Evolutionary conservation across 2,797 vertebrate genomes (phyloP), one percentile per base, ranked within the genome.

Genomic region (Sphaeramia orbicularis): DNA sequence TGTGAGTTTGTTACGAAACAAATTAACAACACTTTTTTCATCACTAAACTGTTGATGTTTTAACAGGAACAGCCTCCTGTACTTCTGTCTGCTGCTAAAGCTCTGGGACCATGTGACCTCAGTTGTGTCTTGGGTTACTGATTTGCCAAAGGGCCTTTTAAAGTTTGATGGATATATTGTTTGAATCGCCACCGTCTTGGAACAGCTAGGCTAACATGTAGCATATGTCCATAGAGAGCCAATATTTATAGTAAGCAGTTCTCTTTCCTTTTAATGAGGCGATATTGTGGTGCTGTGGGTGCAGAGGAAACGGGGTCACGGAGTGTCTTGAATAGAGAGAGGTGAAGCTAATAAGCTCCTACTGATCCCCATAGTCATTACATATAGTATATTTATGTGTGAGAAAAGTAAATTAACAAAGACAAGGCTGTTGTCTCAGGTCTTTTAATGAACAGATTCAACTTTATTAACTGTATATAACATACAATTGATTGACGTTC

Each of bases 161-260:
- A 70, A 77, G n/a, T 76, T 87, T 83, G 74, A 87, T 81, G 57
- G 54, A 48, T 52, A 37, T 48, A 76, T 78, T 85, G 74, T 85
- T 76, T 73, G 67, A 65, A 47, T 21, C 14, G 55, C 65, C 47
- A 16, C 41, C 42, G 65, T 58, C 58, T 76, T 12, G 0, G 24
- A 50, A 53, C 21, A 60, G 63, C 65, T 41, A 41, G 67, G 62
- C 50, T 78, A 74, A 74, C 44, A 35, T 60, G 40, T 55, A 27
- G 50, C 65, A 37, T 66, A 55, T 59, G 66, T 78, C 81, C 63
- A 74, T 64, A 15, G 75, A 79, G 79, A 76, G 81, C 24, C 63
- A 80, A 74, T 67, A 78, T 89, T 84, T 86, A 85, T 87, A 80
- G 80, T 69, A 73, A 74, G 70, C 75, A 64, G 12, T 62, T 78